Evolutionary conservation across 1,140 invertebrate species (phyloP), one percentile per base, ranked within the genome.

Genomic region (Phthorimaea operculella): DNA sequence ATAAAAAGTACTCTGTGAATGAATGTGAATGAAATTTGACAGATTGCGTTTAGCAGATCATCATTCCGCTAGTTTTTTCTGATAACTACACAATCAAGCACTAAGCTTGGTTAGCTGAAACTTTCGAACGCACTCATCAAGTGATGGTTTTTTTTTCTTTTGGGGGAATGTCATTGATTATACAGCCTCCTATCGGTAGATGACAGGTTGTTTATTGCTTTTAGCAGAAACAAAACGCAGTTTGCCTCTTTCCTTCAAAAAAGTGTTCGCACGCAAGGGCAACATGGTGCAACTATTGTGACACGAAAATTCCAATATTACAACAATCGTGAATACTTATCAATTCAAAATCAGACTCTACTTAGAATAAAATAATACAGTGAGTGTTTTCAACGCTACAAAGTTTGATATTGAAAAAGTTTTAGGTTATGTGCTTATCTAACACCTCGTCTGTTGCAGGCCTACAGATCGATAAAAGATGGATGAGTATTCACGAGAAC

Each of bases 401-500:
- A 39, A 12, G 1, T 39, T 39, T 47, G 5, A 9, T 47, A 16
- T 3, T 17, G 42, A 8, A 15, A 36, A 45, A 17, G 66, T 72
- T 76, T 64, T 59, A 81, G 79, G 81, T 81, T 84, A 83, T 72
- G 62, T 58, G 5, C 71, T 81, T 83, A 80, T 63, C 74, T 80
- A 79, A 79, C 60, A 62, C 48, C 50, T 28, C 21, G 53, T 39
- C 21, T 49, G 45, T 71, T 70, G 45, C 65, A 72, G 66, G 48
- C 18, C 48, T 44, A 57, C 52, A 62, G 63, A 68, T 58, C 52
- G 62, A 70, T 70, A 66, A 70, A 86, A 57, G 66, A 96, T 96
- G 94, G 94, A 96, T 86, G 95, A 97, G 88, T 96, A 97, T 76
- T 90, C 93, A 59, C 89, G 94, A 90, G 95, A 97, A 88, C 94